A percentile compares a stretch with the other conserved stretches of the same genome.
Evolutionary conservation across 37 sponge, comb jelly and placozoan genomes (phyloP).

Genomic region (Oopsacas minuta): DNA sequence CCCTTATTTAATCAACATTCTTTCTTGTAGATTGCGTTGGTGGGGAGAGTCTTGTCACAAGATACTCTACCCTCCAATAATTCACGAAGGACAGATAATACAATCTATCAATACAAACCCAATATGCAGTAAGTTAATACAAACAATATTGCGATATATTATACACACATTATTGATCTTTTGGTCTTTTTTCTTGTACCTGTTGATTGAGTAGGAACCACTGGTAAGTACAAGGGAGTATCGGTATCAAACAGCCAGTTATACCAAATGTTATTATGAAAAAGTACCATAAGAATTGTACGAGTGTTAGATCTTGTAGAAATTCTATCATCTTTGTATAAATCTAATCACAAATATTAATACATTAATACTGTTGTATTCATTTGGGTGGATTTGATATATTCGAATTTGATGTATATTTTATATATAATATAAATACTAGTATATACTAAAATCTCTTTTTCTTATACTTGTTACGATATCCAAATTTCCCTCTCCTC

Average conservation of each 20-base stretch:
- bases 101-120: constrained; percentile 4
- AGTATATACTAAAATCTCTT: not conserved
- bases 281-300: not conserved
- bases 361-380: too few relatives aligned
- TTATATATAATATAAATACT: not conserved
- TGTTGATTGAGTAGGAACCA: not conserved
- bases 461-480: not conserved
- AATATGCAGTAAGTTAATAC: not conserved
- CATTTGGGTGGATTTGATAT: too few relatives aligned
- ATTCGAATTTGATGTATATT: not conserved
- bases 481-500: constrained; percentile 6
- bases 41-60: constrained; percentile 20
- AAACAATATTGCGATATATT: not conserved
- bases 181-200: not conserved
- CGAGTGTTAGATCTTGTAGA: not conserved
- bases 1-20: not conserved
- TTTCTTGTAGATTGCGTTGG: constrained; percentile 13
- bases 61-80: not conserved
- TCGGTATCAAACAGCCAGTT: not conserved
- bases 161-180: not conserved
- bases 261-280: not conserved
- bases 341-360: not conserved
- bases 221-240: not conserved
- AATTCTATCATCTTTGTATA: not conserved
- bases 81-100: constrained; percentile 4